Percentiles rank a stretch among this genome's conserved stretches.
Evolutionary conservation across 2,888 invertebrate genomes (phyloP).

Genomic region (Teinopalpus imperialis): DNA sequence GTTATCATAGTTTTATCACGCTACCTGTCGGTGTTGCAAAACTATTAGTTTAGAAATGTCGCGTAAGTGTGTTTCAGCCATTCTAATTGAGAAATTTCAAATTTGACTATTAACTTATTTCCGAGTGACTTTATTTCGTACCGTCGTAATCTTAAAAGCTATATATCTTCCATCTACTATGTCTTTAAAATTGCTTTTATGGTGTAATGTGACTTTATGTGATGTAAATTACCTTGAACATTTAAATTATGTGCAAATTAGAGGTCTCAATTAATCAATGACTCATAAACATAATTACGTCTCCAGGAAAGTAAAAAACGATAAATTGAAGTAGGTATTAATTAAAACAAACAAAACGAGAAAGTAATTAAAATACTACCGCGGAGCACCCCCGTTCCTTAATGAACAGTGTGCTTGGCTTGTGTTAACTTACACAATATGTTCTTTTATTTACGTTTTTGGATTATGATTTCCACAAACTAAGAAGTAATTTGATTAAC

Average conservation of each 20-base stretch:
- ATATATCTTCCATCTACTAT: too few species aligned
- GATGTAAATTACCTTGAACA: conserved; percentile 13
- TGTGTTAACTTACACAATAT: too few species aligned
- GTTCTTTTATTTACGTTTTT: too few species aligned
- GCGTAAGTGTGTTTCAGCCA: conserved; percentile 2
- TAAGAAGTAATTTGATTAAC: too few species aligned
- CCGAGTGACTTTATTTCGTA: too few species aligned
- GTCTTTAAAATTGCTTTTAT: not conserved
- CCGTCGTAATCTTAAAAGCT: not conserved
- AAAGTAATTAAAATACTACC: too few species aligned
- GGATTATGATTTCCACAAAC: too few species aligned
- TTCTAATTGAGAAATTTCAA: conserved; percentile 17
- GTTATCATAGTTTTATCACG: conserved; percentile 52
- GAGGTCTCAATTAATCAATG: conserved; percentile 8
- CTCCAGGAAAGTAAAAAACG: not conserved
- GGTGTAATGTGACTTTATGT: not conserved
- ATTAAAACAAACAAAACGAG: too few species aligned
- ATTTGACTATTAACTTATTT: too few species aligned
- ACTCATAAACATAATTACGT: not conserved
- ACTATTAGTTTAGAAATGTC: conserved; percentile 10
- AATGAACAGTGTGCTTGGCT: too few species aligned
- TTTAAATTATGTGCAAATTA: conserved; percentile 2
- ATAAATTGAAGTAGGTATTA: too few species aligned
- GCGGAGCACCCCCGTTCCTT: too few species aligned
- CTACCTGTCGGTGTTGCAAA: conserved; percentile 17